Conservation (phyloP, 2,888 invertebrate species). For the Ophion obscuratus region DNA sequence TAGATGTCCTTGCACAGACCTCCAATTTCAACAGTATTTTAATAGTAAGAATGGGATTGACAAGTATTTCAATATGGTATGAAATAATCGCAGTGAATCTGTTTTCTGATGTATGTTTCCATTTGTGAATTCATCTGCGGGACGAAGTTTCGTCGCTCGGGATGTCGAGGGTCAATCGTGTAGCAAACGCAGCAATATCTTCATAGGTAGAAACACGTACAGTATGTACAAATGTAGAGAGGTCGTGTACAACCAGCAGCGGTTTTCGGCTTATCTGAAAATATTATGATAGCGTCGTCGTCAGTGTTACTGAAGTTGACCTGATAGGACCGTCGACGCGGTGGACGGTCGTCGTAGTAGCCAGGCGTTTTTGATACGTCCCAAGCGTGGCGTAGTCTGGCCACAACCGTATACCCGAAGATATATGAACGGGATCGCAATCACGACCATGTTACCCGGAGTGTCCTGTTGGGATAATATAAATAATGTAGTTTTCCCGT, state of each 20-base stretch:
- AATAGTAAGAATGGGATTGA: background rate
- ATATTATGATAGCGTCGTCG: slow-evolving; percentile 79
- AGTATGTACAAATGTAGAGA: slow-evolving; percentile 30
- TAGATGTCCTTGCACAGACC: background rate
- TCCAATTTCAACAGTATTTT: background rate
- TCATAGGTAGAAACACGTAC: background rate
- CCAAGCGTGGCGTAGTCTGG: slow-evolving; percentile 79
- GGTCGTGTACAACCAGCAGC: slow-evolving; percentile 45
- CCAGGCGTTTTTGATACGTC: slow-evolving; percentile 81
- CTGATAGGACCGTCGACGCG: slow-evolving; percentile 62
- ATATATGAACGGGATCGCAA: slow-evolving; percentile 83
- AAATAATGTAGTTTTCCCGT: slow-evolving; percentile 80
- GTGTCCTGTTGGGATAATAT: slow-evolving; percentile 83
- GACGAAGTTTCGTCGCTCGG: background rate
- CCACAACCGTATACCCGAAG: slow-evolving; percentile 78
- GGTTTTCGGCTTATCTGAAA: slow-evolving; percentile 80
- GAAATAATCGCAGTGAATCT: background rate
- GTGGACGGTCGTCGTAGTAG: slow-evolving; percentile 69
- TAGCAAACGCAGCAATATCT: slow-evolving; percentile 30
- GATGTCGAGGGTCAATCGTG: slow-evolving; percentile 12
- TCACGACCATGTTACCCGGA: slow-evolving; percentile 81
- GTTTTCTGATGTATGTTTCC: background rate
- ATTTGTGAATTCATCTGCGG: background rate
- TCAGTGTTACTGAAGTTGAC: slow-evolving; percentile 63
- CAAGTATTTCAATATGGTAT: background rate